Evolutionary conservation across 2,113 vertebrate species (phyloP).

Genomic region (Genyomyrus donnyi): DNA sequence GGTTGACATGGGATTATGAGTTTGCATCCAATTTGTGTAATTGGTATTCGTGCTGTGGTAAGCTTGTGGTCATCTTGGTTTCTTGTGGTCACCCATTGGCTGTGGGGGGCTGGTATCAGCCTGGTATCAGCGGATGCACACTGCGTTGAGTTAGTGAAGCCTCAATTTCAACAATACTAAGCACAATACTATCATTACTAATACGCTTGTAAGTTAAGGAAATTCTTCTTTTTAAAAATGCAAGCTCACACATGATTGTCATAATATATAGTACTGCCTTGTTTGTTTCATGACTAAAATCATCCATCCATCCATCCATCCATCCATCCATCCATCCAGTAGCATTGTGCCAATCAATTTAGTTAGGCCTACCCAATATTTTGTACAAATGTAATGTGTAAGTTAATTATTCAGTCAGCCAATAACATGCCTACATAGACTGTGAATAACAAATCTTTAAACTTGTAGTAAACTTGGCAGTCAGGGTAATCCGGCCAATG

Average conservation of each 20-base stretch:
- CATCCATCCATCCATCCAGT: not conserved
- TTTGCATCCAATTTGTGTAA: slow-evolving; percentile 47
- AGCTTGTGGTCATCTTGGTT: not conserved
- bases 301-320: not conserved
- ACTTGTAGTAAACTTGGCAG: not conserved
- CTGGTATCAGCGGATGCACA: not conserved
- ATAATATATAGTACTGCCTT: not conserved
- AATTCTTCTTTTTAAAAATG: not conserved
- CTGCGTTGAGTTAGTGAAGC: not conserved
- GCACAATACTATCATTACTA: not conserved
- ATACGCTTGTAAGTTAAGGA: not conserved
- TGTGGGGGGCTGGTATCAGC: not conserved
- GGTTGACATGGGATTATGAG: slow-evolving; percentile 54
- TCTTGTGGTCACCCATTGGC: no score
- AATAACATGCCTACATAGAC: not conserved
- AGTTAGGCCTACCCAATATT: not conserved
- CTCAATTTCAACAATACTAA: not conserved
- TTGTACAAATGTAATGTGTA: not conserved
- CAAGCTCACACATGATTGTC: not conserved
- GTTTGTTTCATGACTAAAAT: not conserved
- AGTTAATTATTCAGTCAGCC: not conserved
- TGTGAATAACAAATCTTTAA: not conserved
- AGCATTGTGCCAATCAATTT: not conserved
- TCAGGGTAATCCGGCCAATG: not conserved
- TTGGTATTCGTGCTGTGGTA: slow-evolving; percentile 7